phyloP scores from a whole-genome alignment of 2,888 invertebrate species.

The Mythimna albipuncta region DNA sequence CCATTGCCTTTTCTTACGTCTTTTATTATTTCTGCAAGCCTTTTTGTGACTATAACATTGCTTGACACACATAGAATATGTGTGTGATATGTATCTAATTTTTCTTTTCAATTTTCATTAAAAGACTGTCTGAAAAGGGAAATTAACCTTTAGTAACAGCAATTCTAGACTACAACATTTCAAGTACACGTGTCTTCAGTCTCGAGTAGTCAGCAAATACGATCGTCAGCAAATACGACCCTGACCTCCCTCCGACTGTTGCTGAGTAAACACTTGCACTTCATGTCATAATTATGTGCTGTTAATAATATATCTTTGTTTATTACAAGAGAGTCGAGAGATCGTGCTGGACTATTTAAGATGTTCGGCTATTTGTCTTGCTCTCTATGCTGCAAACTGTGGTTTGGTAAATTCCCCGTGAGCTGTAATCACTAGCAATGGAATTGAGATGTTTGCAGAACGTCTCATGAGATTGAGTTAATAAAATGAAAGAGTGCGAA shows the following conservation, averaged over 20 bases:
- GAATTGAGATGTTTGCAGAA: not conserved
- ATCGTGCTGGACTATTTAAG: conserved; percentile 10
- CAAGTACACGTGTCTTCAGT: not conserved
- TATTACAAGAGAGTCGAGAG: conserved; percentile 8
- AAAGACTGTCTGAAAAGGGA: too few species aligned
- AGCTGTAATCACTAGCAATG: not conserved
- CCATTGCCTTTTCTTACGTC: too few species aligned
- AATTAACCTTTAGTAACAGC: not conserved
- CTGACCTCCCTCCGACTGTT: conserved; percentile 23
- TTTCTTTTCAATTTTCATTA: not conserved
- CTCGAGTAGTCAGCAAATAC: conserved; percentile 30
- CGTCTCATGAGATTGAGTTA: not conserved
- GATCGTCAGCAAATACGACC: conserved; percentile 9
- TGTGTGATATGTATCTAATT: not conserved
- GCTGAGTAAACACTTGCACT: conserved; percentile 22
- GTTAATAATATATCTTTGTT: conserved; percentile 29
- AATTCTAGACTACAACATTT: not conserved
- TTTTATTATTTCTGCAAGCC: too few species aligned
- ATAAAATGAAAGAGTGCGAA: not conserved
- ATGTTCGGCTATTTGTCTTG: conserved; percentile 7
- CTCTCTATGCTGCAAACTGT: not conserved
- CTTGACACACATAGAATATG: too few species aligned
- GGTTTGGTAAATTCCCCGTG: not conserved
- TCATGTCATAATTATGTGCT: conserved; percentile 24
- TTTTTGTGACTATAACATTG: not conserved